These are phyloP conservation scores for Porites evermanni DNA, from an alignment of 92 coral and sea anemone species.

Conservation along the genomic window DNA sequence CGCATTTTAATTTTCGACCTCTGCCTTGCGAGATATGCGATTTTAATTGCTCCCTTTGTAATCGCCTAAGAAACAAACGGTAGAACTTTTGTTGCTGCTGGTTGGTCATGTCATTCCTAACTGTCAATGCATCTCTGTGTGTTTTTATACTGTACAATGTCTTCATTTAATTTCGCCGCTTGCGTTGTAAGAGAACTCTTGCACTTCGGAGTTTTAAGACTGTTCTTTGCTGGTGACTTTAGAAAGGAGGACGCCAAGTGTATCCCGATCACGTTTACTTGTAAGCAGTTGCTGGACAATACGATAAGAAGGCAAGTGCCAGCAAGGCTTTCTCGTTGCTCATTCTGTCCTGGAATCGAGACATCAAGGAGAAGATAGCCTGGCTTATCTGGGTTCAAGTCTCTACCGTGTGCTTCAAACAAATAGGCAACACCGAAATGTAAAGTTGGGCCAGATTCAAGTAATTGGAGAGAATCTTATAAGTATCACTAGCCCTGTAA, in stretches of 20 bases:
- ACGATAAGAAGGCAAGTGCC: background rate
- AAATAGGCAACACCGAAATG: conserved; percentile 26
- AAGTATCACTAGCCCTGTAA: background rate
- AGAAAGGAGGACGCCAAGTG: conserved; percentile 23
- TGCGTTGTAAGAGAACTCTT: conserved; percentile 15
- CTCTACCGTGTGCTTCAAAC: conserved; percentile 23
- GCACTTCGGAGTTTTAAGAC: conserved; percentile 32
- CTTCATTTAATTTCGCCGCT: background rate
- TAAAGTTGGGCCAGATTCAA: conserved; percentile 10
- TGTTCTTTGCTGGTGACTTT: conserved; percentile 15
- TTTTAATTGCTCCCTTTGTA: conserved; percentile 5
- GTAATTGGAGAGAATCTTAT: background rate
- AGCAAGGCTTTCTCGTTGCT: conserved; percentile 5
- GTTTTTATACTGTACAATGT: conserved; percentile 4
- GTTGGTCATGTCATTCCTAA: conserved; percentile 53
- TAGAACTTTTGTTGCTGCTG: conserved; percentile 34
- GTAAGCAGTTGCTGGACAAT: conserved; percentile 5
- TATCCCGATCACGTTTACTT: conserved; percentile 32
- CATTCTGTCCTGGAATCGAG: background rate
- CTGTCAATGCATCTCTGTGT: conserved; percentile 15
- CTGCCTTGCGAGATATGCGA: conserved; percentile 28
- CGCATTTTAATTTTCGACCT: conserved; percentile 49
- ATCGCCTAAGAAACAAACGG: conserved; percentile 12
- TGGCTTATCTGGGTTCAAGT: conserved; percentile 16
- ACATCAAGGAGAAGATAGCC: conserved; percentile 3